These are phyloP conservation scores for Isurus oxyrinchus DNA, from an alignment of 2,113 vertebrate genomes.

Conservation along the genomic window DNA sequence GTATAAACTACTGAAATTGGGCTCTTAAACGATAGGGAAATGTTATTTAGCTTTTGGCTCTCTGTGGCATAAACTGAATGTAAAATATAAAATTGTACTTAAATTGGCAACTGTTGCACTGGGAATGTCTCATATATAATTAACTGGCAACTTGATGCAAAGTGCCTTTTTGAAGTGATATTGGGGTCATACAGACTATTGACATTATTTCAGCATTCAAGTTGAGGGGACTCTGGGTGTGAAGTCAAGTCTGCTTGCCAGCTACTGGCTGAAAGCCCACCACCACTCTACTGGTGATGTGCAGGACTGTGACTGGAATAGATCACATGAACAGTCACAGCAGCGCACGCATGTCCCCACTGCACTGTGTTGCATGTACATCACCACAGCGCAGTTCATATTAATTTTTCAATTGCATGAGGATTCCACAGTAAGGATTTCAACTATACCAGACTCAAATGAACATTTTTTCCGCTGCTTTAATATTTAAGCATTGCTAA, in stretches of 20 bases:
- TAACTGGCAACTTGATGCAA: background rate
- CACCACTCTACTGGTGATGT: background rate
- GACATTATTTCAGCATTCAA: background rate
- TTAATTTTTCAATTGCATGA: background rate
- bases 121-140: background rate
- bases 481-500: background rate
- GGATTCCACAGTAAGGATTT: background rate
- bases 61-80: background rate
- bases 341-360: background rate
- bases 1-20: conserved; percentile 30
- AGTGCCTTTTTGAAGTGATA: background rate
- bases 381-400: background rate
- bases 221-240: background rate
- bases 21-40: background rate
- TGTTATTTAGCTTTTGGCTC: background rate
- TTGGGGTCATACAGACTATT: background rate
- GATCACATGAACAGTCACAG: background rate
- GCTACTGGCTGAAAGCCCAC: background rate
- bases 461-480: background rate
- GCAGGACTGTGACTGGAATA: background rate
- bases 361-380: background rate
- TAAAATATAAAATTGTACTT: background rate
- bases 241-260: background rate
- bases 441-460: background rate
- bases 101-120: background rate